Base-by-base conservation (phyloP, 2,113 vertebrate genomes). In the Dryoscopus gambensis region DNA sequence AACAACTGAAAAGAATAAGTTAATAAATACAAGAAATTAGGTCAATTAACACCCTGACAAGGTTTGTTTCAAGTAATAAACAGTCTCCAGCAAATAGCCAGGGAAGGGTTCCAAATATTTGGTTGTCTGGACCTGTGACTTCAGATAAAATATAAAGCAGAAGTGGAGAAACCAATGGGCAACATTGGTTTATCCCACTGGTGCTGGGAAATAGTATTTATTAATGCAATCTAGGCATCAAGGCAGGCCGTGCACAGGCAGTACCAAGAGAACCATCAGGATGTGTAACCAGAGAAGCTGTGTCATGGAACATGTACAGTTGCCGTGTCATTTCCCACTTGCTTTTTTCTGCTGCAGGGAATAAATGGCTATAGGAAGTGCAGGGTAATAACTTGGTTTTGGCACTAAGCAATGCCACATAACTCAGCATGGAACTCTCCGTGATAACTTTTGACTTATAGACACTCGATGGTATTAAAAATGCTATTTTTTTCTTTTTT, bases 1-100 rank as follows among this genome's bases (percentile, higher is more conserved):
- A 91, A 67, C 57, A 4, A 10, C 3, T 1, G 63, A 55, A 52
- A 89, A 94, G 33, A 87, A 25, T 40, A 82, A 85, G 62, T 57
- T 73, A 84, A 52, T 81, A 87, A 75, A 91, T 27, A 40, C 50
- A 28, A 39, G 44, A 59, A 83, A 86, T 30, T 35, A 82, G 62
- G 70, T 55, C 82, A 96, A 7, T 92, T 91, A 96, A 55, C 76
- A 59, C 50, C 40, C 84, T 39, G 57, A 63, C 25, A 86, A 86
- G 44, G 49, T 84, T 65, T 87, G 68, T 87, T 90, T 92, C 15
- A 12, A 83, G 78, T 59, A 76, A 60, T 86, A 79, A 90, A 68
- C 44, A 37, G 11, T 71, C 71, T 76, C 35, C 49, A 46, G 76
- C 33, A 80, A 71, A 68, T 28, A 75, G 40, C 49, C 40, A 20